Base-by-base conservation (phyloP, 64 coral and sea anemone genomes). In the Actinia equina region DNA sequence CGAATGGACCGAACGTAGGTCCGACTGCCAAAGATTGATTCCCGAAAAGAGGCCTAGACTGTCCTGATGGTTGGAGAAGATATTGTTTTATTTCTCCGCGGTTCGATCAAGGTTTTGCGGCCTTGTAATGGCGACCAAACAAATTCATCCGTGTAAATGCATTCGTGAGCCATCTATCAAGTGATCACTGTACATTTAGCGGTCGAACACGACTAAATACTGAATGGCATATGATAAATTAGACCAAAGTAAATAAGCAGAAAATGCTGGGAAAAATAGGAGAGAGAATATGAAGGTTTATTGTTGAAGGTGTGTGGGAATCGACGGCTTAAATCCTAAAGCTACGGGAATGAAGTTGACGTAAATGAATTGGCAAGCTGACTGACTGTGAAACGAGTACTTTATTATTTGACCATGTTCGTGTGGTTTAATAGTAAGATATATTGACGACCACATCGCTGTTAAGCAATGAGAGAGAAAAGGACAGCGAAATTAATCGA, bases 71-170 rank as follows among this genome's bases (percentile, higher is more conserved):
- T 74, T 41, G 69, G 69, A 26, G 69, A 12, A 74, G 23, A 7
- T 26, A 74, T 74, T 74, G 26, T 74, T 30, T 74, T 74, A 74
- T 7, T n/a, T 74, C 12, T 74, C 69, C 69, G 69, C 25, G 69
- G 22, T 42, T 16, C 69, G 12, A 8, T 74, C n/a, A 30, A 74
- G 69, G 69, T 74, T 74, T 74, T 74, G 69, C 20, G 69, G 69
- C 69, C 69, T 30, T 74, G 69, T 74, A 30, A 30, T 74, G n/a
- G 69, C 69, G 62, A 23, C 62, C 62, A 65, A 74, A 74, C n/a
- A 74, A 26, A 74, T 41, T 74, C 3, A 74, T 25, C 69, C 26
- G 25, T 41, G 69, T 15, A 30, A 74, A 74, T 74, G 25, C 7
- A 74, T 74, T 74, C 12, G 25, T 41, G 7, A 30, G 69, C 3